Base-by-base conservation (phyloP, 2,888 invertebrate species). In the Nipponacmea schrenckii region DNA sequence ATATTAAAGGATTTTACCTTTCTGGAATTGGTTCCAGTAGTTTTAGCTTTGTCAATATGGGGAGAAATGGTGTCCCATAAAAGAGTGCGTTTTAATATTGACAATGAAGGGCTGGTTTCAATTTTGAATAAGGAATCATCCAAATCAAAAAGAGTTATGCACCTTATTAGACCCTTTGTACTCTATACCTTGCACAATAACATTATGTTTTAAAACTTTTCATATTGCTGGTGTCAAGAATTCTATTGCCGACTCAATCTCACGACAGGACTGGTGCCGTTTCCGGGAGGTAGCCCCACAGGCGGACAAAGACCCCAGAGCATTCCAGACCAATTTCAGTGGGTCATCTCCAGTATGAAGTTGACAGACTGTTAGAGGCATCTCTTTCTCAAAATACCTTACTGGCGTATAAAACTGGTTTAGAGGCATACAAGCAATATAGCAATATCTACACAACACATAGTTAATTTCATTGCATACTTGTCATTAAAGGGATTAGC, bases 21-120 rank as follows among this genome's bases (percentile, higher is more conserved):
- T 20, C 56, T 70, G 20, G 48, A 70, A 56, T 39, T 70, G 50
- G 62, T 70, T 27, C 70, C 70, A 17, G 64, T 70, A 39, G 64
- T 70, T 2, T 20, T 65, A 20, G 64, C 65, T 24, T 24, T 69
- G 46, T 48, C 31, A 2, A 46, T 64, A 39, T 69, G 62, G 45
- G 8, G 64, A 15, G 15, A 17, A 10, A 20, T 17, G 17, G 17
- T 69, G 26, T 26, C 10, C 31, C 63, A 69, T n/a, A 46, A 45
- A 31, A 48, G 45, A 56, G 62, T 62, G 4, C 4, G 64, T 14
- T 56, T 70, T 39, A 48, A 66, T 44, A 70, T 50, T 44, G 70
- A 70, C 26, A 70, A 70, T 31, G 17, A 27, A 8, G 63, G 62
- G 15, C 39, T 56, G 48, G 64, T 72, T 17, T 26, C 68, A 8